Conservation (phyloP, 2,113 vertebrate species). For the Morone saxatilis region DNA sequence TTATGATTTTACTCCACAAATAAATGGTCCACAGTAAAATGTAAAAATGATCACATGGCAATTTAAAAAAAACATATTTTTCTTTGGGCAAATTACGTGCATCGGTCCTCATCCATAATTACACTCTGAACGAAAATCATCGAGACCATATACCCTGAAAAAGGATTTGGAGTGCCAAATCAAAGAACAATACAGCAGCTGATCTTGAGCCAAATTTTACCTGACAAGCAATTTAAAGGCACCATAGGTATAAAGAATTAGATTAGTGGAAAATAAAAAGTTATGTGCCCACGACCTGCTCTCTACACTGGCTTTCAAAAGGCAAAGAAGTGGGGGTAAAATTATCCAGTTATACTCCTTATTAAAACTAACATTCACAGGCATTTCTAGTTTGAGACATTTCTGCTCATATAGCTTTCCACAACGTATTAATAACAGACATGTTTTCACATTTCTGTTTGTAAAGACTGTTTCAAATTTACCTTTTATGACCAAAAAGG, state of each 20-base stretch:
- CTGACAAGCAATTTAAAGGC: conserved; percentile 30
- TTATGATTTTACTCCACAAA: neutral
- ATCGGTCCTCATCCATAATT: neutral
- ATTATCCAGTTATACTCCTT: neutral
- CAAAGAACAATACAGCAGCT: neutral
- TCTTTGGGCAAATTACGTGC: neutral
- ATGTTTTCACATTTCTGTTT: neutral
- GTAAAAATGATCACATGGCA: neutral
- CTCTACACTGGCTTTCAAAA: neutral
- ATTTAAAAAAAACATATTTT: neutral
- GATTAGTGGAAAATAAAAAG: neutral
- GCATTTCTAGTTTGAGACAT: neutral
- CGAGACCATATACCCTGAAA: neutral
- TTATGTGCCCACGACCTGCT: no score
- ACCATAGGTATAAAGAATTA: conserved; percentile 12
- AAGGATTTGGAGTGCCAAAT: neutral
- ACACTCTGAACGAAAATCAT: neutral
- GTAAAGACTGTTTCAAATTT: neutral
- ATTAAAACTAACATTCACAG: neutral
- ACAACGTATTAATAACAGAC: neutral
- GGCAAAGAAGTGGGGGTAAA: neutral
- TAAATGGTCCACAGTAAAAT: neutral
- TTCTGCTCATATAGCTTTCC: neutral
- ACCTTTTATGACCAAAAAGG: neutral
- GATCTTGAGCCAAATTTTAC: conserved; percentile 1